Evolutionary conservation across 2,888 invertebrate genomes (phyloP).

Genomic region (Sarcophaga rosellei): DNA sequence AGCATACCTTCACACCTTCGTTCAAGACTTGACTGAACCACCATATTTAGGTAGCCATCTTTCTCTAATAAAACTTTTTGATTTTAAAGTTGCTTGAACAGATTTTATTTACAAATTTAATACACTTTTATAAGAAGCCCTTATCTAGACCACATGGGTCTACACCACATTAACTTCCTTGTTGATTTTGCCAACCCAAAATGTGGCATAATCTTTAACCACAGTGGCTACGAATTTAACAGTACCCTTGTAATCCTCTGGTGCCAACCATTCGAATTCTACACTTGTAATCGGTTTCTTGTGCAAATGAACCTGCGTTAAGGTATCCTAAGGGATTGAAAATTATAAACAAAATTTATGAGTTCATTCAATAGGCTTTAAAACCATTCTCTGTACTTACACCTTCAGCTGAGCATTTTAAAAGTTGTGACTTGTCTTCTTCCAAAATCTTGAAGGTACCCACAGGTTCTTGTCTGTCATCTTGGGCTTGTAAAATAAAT

Average conservation of each 20-base stretch:
- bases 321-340: constrained; percentile 83
- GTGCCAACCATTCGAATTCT: constrained; percentile 86
- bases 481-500: constrained; percentile 86
- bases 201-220: constrained; percentile 85
- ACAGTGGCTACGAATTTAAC: constrained; percentile 87
- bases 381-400: constrained; percentile 69
- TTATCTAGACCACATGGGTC: no score
- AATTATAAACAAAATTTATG: neutral
- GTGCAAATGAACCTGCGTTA: constrained; percentile 86
- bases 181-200: constrained; percentile 87
- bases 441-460: constrained; percentile 84
- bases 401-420: constrained; percentile 75
- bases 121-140: no score
- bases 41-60: no score
- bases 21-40: no score
- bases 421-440: constrained; percentile 79
- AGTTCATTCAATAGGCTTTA: neutral
- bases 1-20: no score
- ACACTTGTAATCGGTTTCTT: constrained; percentile 83
- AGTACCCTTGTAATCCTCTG: constrained; percentile 84
- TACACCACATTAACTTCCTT: constrained; percentile 83
- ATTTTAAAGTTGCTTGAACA: no score
- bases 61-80: no score
- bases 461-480: constrained; percentile 83
- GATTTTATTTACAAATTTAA: no score